These are phyloP conservation scores for Thripadectes ignobilis DNA, from an alignment of 2,797 vertebrate genomes.

Conservation along the genomic window DNA sequence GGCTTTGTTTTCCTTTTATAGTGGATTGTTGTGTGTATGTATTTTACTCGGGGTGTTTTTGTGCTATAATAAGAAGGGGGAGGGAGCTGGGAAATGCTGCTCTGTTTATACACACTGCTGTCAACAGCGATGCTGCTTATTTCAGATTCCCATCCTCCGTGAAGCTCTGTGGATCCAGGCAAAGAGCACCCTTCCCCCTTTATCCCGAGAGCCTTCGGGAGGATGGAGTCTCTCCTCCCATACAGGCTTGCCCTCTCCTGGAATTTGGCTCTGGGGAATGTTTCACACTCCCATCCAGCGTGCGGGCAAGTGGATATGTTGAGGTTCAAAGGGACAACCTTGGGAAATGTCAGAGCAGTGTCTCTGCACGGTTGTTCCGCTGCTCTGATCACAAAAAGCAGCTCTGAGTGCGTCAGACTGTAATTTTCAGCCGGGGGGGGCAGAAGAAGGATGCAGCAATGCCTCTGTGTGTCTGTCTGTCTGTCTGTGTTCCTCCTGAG, in stretches of 20 bases:
- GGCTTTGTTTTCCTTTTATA: conserved; percentile 55
- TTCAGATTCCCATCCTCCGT: neutral
- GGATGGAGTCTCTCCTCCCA: neutral
- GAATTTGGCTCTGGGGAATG: neutral
- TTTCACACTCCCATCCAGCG: neutral
- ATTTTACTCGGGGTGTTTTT: conserved; percentile 50
- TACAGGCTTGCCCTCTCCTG: neutral
- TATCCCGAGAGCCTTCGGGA: neutral
- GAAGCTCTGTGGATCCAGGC: neutral
- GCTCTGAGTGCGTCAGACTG: neutral
- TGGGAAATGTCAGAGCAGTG: neutral
- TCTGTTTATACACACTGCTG: conserved; percentile 46
- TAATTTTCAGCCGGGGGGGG: neutral
- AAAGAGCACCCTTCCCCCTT: neutral
- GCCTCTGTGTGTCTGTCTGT: neutral
- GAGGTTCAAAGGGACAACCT: conserved; percentile 4
- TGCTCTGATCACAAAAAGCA: neutral
- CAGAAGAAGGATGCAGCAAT: neutral
- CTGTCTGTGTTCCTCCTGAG: neutral
- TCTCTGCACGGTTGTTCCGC: neutral
- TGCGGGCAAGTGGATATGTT: neutral
- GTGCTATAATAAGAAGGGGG: conserved; percentile 47
- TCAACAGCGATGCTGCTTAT: neutral
- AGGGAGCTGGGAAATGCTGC: conserved; percentile 20
- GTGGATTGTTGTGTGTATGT: conserved; percentile 38